A percentile compares a stretch with the other conserved stretches of the same genome.
These are phyloP conservation scores for Julus scandinavius DNA, from an alignment of 2,888 invertebrate genomes.

Conservation along the genomic window DNA sequence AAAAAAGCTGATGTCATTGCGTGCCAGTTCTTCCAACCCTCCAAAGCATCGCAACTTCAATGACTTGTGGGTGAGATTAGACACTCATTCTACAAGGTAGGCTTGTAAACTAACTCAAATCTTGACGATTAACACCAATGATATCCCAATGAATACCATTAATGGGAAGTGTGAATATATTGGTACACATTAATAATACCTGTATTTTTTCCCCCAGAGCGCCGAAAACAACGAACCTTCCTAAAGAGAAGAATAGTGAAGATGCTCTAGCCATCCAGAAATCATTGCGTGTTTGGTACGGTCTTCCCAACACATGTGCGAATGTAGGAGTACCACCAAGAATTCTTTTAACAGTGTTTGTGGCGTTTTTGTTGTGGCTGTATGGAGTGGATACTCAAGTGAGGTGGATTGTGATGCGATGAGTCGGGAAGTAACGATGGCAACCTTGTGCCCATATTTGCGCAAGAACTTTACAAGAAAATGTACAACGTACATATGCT, in stretches of 20 bases:
- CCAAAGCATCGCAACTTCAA: constrained; percentile 56
- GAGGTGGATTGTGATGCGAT: neutral
- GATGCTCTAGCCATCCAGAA: constrained; percentile 54
- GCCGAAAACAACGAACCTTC: constrained; percentile 37
- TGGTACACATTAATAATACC: no score
- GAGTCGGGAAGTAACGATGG: neutral
- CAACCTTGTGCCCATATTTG: neutral
- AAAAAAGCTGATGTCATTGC: constrained; percentile 49
- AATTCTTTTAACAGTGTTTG: neutral
- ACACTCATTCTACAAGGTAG: constrained; percentile 45
- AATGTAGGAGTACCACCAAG: neutral
- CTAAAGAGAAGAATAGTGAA: constrained; percentile 48
- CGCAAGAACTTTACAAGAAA: no score
- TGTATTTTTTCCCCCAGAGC: constrained; percentile 45
- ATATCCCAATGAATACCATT: neutral
- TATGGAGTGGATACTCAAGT: constrained; percentile 25
- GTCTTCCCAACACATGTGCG: constrained; percentile 48
- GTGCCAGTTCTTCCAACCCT: constrained; percentile 45
- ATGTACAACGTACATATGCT: neutral
- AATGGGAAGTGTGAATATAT: neutral
- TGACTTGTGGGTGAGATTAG: constrained; percentile 56
- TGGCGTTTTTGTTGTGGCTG: neutral
- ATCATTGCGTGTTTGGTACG: constrained; percentile 55
- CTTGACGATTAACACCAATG: neutral
- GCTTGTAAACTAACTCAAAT: neutral